These are phyloP conservation scores for Oncorhynchus clarkii DNA, from an alignment of 2,113 vertebrate species.

Conservation along the genomic window DNA sequence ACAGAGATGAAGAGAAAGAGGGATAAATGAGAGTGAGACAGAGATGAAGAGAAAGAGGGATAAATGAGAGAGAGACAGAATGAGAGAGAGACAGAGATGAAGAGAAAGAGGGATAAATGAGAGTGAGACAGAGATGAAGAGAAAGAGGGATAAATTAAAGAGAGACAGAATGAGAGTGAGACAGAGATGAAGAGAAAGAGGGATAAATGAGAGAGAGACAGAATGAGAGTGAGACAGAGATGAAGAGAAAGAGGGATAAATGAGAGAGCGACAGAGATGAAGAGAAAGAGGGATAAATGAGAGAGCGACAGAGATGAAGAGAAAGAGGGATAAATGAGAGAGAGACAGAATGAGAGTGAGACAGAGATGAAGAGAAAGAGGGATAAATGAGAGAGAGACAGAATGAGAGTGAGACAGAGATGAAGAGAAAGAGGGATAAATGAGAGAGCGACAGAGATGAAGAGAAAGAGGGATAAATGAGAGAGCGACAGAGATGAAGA, in stretches of 20 bases:
- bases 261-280: slow-evolving; percentile 6
- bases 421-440: slow-evolving; percentile 6
- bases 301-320: too few relatives aligned
- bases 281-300: too few relatives aligned
- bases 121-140: slow-evolving; percentile 4
- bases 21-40: slow-evolving; percentile 14
- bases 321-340: slow-evolving; percentile 9
- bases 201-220: slow-evolving; percentile 14
- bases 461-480: slow-evolving; percentile 19
- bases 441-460: slow-evolving; percentile 6
- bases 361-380: neutral
- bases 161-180: too few relatives aligned
- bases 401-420: too few relatives aligned
- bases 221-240: too few relatives aligned
- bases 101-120: slow-evolving; percentile 12
- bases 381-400: slow-evolving; percentile 14
- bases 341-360: too few relatives aligned
- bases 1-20: neutral
- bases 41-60: slow-evolving; percentile 13
- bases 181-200: neutral
- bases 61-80: slow-evolving; percentile 15
- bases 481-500: slow-evolving; percentile 5
- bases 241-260: slow-evolving; percentile 6
- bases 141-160: slow-evolving; percentile 15
- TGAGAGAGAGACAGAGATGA: slow-evolving; percentile 21